Evolutionary conservation across 2,113 vertebrate genomes (phyloP), one percentile per base, ranked within the genome.

Genomic region (Benthochromis sp.): DNA sequence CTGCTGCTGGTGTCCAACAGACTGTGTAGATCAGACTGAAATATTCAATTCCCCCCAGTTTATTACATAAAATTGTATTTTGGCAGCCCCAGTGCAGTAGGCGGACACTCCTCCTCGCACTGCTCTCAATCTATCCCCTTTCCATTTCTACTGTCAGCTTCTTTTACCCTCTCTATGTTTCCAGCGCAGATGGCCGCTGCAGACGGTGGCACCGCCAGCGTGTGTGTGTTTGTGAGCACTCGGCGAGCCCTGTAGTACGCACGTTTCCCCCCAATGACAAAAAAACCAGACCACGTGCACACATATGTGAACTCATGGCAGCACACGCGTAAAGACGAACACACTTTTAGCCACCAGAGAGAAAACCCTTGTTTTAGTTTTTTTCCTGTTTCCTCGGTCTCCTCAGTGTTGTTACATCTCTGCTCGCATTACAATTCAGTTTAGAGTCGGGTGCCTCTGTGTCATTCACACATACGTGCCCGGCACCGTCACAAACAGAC

Each of bases 301-400:
- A 19, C 55, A 82, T 36, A n/a, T 45, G 78, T 14, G 52, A 6
- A 61, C 29, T 50, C 31, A 13, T 12, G 9, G 17, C 34, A 17
- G 14, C 45, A 78, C 43, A 84, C 9, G 34, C 7, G 12, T 66
- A 50, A 16, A 31, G 8, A 78, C 12, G 9, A 24, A 38, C 66
- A 87, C 17, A 50, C 43, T 52, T 59, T 9, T 5, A 47, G 21
- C 82, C 17, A 78, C 82, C 83, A 40, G 71, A 9, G 76, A 84
- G 91, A 82, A 84, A 92, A 84, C 86, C 81, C 86, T 90, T 90
- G 80, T 90, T 93, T 88, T 84, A 12, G 10, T n/a, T 66, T 38
- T 66, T 38, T 21, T 1, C 88, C 84, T 9, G 24, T 54, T 83
- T 27, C 59, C 59, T 34, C 66, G 54, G 82, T 45, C 85, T 86